Evolutionary conservation across 2,113 vertebrate genomes (phyloP).

Genomic region (Hydrolagus affinis): DNA sequence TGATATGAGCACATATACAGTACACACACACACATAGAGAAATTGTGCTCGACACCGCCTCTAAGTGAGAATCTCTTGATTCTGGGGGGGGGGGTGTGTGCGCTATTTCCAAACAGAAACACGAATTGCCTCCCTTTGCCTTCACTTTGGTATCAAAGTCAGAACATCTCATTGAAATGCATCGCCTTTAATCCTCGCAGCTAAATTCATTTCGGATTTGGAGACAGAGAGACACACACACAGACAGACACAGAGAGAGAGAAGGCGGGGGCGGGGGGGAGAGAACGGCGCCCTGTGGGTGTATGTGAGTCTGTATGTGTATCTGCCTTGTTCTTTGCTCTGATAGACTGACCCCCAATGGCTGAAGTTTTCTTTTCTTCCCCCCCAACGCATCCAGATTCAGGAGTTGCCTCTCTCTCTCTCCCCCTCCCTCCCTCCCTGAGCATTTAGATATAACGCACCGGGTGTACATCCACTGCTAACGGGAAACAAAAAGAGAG

Average conservation of each 20-base stretch:
- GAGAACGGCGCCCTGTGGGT: too few species aligned
- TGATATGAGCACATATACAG: too few species aligned
- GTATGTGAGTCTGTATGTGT: too few species aligned
- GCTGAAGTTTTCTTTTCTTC: neutral
- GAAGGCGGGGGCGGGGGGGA: too few species aligned
- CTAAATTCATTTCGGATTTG: neutral
- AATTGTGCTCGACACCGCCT: too few species aligned
- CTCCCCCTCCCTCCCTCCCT: constrained; percentile 2
- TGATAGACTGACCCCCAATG: neutral
- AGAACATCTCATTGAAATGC: neutral
- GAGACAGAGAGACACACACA: neutral
- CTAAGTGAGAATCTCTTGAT: neutral
- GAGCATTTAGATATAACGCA: constrained; percentile 32
- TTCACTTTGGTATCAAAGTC: neutral
- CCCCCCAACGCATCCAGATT: neutral
- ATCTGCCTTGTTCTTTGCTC: too few species aligned
- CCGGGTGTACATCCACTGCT: too few species aligned
- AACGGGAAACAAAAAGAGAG: too few species aligned
- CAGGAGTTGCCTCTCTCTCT: neutral
- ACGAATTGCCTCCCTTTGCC: too few species aligned
- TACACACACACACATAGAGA: too few species aligned
- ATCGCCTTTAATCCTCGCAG: neutral
- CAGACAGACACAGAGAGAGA: too few species aligned
- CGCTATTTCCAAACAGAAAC: neutral
- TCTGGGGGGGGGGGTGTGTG: neutral